phyloP scores from a whole-genome alignment of 2,888 invertebrate species.

The Chymomyza caudatula region DNA sequence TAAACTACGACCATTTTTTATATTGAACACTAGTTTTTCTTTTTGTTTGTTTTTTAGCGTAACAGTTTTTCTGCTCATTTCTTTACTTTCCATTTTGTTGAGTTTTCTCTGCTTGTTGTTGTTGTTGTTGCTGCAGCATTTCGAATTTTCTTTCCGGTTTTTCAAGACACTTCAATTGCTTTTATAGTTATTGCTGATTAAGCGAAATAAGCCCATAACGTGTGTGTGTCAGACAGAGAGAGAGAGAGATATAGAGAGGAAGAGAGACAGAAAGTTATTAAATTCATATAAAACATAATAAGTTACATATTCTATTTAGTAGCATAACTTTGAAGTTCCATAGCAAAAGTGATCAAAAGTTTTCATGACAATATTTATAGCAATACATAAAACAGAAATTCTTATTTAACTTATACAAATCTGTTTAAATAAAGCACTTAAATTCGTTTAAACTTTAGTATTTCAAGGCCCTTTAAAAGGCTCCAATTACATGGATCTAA shows the following conservation, averaged over 20 bases:
- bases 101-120: neutral
- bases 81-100: neutral
- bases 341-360: too few relatives aligned
- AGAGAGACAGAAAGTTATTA: constrained; percentile 2
- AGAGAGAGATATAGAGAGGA: neutral
- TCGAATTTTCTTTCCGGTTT: neutral
- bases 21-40: constrained; percentile 5
- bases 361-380: too few relatives aligned
- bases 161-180: constrained; percentile 19
- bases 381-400: too few relatives aligned
- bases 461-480: too few relatives aligned
- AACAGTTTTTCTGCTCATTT: constrained; percentile 22
- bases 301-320: neutral
- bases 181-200: constrained; percentile 41
- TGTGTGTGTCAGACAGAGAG: constrained; percentile 13
- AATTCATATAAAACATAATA: neutral
- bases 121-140: neutral
- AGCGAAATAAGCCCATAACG: constrained; percentile 3
- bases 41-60: constrained; percentile 10
- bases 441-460: too few relatives aligned
- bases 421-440: too few relatives aligned
- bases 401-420: too few relatives aligned
- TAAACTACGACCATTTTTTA: constrained; percentile 54
- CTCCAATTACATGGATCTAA: too few relatives aligned
- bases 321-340: too few relatives aligned